Conservation (phyloP, 2,113 vertebrate species). For the Gavialis gangeticus region DNA sequence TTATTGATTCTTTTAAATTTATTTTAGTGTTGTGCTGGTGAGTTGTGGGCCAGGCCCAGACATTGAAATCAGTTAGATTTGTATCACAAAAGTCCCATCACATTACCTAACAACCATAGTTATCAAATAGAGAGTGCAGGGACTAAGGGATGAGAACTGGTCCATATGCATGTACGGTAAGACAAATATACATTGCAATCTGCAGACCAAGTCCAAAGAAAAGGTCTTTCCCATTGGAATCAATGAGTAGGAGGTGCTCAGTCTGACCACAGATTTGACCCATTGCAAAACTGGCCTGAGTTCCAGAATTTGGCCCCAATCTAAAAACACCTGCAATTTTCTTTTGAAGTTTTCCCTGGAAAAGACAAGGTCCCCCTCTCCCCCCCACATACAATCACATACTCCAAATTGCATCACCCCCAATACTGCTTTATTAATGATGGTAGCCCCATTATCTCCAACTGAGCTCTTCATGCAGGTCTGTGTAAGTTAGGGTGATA, state of each 20-base stretch:
- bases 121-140: background rate
- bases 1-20: constrained; percentile 15
- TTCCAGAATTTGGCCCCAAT: background rate
- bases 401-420: background rate
- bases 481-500: background rate
- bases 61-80: constrained; percentile 43
- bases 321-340: background rate
- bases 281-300: background rate
- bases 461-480: background rate
- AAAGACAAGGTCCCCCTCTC: background rate
- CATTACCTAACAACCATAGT: constrained; percentile 5
- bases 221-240: background rate
- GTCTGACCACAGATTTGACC: background rate
- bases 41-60: background rate
- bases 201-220: background rate
- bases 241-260: background rate
- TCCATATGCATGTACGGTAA: background rate
- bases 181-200: background rate
- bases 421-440: background rate
- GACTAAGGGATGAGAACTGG: background rate
- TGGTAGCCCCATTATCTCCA: background rate
- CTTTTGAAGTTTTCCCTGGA: background rate
- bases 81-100: accelerated
- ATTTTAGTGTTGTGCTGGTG: background rate
- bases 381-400: background rate